A percentile compares a stretch with the other conserved stretches of the same genome.
Evolutionary conservation across 64 coral and sea anemone species (phyloP).

Genomic region (Astreopora myriophthalma): DNA sequence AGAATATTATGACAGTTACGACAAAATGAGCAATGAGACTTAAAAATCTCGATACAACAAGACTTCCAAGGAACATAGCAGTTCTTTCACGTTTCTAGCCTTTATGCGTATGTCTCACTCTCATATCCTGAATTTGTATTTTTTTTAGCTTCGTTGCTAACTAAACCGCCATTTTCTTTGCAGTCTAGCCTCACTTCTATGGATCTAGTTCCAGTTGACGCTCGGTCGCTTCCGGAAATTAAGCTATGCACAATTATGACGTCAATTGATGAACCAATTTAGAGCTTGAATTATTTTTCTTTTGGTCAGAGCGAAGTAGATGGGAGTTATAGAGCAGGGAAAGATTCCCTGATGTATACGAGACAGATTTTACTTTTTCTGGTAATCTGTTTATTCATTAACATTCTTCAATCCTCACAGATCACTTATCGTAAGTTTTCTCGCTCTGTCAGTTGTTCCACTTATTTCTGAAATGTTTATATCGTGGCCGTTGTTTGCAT

Average conservation of each 20-base stretch:
- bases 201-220: not conserved
- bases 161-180: conserved; percentile 12
- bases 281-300: not conserved
- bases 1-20: conserved; percentile 93
- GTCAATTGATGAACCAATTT: conserved; percentile 3
- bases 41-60: conserved; percentile 92
- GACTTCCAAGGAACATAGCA: conserved; percentile 80
- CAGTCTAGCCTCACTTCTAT: not conserved
- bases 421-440: conserved; percentile 5
- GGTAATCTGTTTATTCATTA: not conserved
- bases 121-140: not conserved
- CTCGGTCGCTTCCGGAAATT: not conserved
- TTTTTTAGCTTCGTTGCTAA: not conserved
- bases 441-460: not conserved
- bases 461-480: not conserved
- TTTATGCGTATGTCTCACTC: no score
- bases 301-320: not conserved
- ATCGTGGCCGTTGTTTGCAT: not conserved
- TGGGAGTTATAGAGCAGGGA: not conserved
- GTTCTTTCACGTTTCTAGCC: not conserved
- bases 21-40: conserved; percentile 93
- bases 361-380: not conserved
- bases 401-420: not conserved
- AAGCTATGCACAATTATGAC: not conserved
- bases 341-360: not conserved